phyloP scores from a whole-genome alignment of 2,888 invertebrate species.

The Laspeyria flexula region DNA sequence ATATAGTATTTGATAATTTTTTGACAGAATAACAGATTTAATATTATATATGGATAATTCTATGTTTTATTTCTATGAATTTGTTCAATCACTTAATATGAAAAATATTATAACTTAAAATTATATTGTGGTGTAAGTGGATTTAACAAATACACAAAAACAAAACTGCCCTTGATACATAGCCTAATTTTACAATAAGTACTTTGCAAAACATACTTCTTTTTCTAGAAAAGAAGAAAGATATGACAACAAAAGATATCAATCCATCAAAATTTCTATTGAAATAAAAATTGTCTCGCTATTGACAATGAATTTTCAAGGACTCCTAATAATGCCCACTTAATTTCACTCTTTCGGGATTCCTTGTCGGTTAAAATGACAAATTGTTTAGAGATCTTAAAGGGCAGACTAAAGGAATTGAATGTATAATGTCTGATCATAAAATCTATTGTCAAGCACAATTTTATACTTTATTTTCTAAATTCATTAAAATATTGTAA shows the following conservation, averaged over 20 bases:
- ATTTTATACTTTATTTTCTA: not conserved
- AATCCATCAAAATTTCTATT: too few species aligned
- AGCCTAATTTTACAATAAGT: too few species aligned
- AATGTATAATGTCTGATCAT: conserved; percentile 6
- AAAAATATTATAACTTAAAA: too few species aligned
- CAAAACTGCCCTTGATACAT: too few species aligned
- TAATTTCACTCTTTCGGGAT: too few species aligned
- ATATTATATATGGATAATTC: not conserved
- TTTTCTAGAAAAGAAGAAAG: too few species aligned
- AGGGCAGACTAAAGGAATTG: conserved; percentile 22
- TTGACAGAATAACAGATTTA: conserved; percentile 16
- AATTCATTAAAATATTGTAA: not conserved
- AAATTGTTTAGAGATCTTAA: conserved; percentile 21
- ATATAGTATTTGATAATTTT: conserved; percentile 33
- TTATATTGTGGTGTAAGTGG: too few species aligned
- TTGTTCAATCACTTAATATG: not conserved
- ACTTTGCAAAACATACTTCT: too few species aligned
- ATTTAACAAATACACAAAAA: not conserved
- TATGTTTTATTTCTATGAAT: not conserved
- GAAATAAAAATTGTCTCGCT: conserved; percentile 9
- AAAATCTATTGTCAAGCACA: too few species aligned
- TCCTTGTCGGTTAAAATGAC: conserved; percentile 43
- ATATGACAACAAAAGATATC: too few species aligned
- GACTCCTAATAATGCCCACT: too few species aligned
- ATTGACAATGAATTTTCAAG: conserved; percentile 17